These are phyloP conservation scores for Tanypteryx hageni DNA, from an alignment of 2,888 invertebrate genomes.

Conservation along the genomic window DNA sequence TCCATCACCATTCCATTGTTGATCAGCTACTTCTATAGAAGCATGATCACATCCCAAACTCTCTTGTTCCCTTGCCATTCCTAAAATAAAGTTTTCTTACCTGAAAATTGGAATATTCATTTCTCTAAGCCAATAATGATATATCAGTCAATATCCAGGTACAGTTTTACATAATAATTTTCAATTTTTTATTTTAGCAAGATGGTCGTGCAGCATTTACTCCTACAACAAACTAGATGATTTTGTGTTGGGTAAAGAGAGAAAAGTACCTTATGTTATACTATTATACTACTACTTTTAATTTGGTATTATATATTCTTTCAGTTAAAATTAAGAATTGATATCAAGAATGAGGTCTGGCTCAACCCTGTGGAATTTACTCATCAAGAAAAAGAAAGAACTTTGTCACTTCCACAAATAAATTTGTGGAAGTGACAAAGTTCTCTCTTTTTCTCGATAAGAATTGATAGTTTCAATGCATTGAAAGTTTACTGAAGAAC, in stretches of 20 bases:
- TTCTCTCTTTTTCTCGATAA: too few relatives aligned
- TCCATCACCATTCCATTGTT: constrained; percentile 63
- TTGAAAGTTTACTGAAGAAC: too few relatives aligned
- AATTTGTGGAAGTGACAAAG: too few relatives aligned
- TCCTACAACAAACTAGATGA: neutral
- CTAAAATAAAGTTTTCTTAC: constrained; percentile 64
- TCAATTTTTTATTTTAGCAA: neutral
- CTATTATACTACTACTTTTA: too few relatives aligned
- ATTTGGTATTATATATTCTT: neutral
- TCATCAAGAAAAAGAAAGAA: too few relatives aligned
- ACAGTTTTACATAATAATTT: neutral
- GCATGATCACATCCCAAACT: constrained; percentile 47
- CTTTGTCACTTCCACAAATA: too few relatives aligned
- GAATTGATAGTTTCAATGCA: neutral
- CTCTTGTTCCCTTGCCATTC: constrained; percentile 64
- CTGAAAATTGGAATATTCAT: constrained; percentile 42
- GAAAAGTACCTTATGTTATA: neutral
- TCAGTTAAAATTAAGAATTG: neutral
- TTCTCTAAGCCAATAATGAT: neutral
- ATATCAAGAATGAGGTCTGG: too few relatives aligned
- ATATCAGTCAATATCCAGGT: neutral
- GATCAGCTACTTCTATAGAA: constrained; percentile 43
- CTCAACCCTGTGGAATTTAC: too few relatives aligned
- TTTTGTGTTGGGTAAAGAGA: too few relatives aligned
- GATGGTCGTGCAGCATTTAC: neutral